Base-by-base conservation (phyloP, 2,113 vertebrate species). In the Hydrochoerus hydrochaeris region DNA sequence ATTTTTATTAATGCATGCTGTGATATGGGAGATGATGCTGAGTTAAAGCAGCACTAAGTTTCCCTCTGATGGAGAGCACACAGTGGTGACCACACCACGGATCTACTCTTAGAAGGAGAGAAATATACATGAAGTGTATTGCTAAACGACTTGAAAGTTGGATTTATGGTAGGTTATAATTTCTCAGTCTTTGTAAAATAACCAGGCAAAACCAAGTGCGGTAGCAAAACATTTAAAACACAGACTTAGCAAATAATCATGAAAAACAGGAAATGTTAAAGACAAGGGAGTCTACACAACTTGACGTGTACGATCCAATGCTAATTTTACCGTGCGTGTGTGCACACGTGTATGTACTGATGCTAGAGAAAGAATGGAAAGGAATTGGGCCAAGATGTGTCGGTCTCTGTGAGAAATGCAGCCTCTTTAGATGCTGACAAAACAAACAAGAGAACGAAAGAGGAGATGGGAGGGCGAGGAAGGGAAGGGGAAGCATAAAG, bases 321-420 rank as follows among this genome's bases (percentile, higher is more conserved):
- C 80, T 90, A 49, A 92, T 10, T 57, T 67, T 69, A 67, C 38
- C 20, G 5, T 0, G 0, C 10, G 5, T 22, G 32, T n/a, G 46
- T 11, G 3, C 41, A 13, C 2, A 1, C 4, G 16, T 44, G 49
- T 75, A 30, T 46, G 4, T 14, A 2, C 9, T 2, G 5, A 44
- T 13, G 13, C 63, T 81, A 81, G 38, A 58, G 80, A 44, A 93
- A 81, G 62, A 17, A 71, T 4, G 1, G 38, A 86, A 7, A 38
- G 63, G 63, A 83, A 88, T 17, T 30, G 7, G 24, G 19, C 4
- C 32, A 63, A 71, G 52, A 83, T 52, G 0, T 41, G 54, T 26
- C 58, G 46, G 11, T 38, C 90, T 87, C 54, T 71, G 2, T 58
- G 26, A 60, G 71, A 94, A 69, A 44, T n/a, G 30, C 0, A 6